Evolutionary conservation across 2,113 vertebrate genomes (phyloP), one percentile per base, ranked within the genome.

Genomic region (Ptychochromis oligacanthus): DNA sequence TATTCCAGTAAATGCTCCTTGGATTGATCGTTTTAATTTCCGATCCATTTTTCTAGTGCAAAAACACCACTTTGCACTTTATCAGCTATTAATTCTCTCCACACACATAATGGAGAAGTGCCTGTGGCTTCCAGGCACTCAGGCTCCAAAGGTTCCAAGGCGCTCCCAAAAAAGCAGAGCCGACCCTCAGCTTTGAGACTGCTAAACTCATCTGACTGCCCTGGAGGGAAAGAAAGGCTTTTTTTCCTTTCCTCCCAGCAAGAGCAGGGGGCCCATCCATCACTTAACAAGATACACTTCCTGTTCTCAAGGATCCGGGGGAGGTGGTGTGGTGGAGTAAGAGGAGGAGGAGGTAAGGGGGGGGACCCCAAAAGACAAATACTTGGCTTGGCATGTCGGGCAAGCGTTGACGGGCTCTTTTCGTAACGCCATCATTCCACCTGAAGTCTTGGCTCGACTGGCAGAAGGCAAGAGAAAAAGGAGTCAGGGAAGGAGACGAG

Each of bases 241-340:
- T 91, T 55, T 26, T 77, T 72, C 90, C 92, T 94, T 94, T 88
- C 91, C 93, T 95, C 95, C 93, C 88, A 93, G 95, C 89, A 92
- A 95, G 89, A 96, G 94, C 94, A 95, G 93, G 88, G 88, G 93
- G 95, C 92, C 93, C 94, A 96, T 95, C 96, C 95, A 96, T 97
- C 96, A 96, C 95, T 96, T 96, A 96, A 96, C 95, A 97, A 94
- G 95, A 97, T 95, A 96, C 95, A 96, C 95, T 97, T 98, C 96
- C 97, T 97, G 96, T 97, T 97, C 97, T 96, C 95, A 97, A 97
- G 96, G 95, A 95, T 91, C 89, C 65, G 55, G 78, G 75, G 82
- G 72, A 65, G 80, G 89, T 79, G 84, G 74, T 92, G 92, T 88
- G 91, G 93, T 94, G 40, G 95, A 90, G 92, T 88, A 92, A 94